These are phyloP conservation scores for Drymodes brunneopygia DNA, from an alignment of 2,113 vertebrate genomes.

Conservation along the genomic window DNA sequence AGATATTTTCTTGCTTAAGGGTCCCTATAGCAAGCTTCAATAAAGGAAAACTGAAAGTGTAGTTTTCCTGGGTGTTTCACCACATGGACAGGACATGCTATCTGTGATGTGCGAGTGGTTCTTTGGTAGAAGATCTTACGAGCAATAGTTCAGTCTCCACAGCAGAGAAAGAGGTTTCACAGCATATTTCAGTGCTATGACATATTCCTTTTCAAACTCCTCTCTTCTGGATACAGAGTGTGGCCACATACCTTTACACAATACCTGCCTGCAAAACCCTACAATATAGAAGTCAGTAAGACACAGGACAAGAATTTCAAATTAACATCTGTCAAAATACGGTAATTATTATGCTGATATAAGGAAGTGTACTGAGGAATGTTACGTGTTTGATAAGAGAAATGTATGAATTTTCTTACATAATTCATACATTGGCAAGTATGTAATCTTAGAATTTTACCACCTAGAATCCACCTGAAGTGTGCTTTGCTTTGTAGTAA, in stretches of 20 bases:
- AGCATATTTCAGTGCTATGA: neutral
- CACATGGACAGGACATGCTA: neutral
- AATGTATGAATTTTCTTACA: neutral
- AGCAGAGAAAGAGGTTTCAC: neutral
- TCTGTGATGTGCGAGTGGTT: neutral
- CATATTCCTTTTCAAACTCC: neutral
- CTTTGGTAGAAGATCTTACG: neutral
- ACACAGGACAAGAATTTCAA: neutral
- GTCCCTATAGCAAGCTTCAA: neutral
- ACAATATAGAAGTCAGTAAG: neutral
- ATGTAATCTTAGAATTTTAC: neutral
- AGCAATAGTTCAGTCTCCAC: neutral
- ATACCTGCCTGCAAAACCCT: neutral
- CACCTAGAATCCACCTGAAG: neutral
- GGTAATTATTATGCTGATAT: neutral
- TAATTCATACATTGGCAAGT: neutral
- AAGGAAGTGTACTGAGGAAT: neutral
- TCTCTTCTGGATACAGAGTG: neutral
- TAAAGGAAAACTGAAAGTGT: neutral
- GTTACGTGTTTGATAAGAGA: fast-evolving
- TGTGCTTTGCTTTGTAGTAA: neutral
- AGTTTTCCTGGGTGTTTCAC: neutral
- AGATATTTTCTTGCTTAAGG: neutral
- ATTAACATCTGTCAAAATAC: neutral
- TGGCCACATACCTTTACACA: neutral